phyloP scores from a whole-genome alignment of 1,140 invertebrate species.

The Pogonognathellus flavescens region DNA sequence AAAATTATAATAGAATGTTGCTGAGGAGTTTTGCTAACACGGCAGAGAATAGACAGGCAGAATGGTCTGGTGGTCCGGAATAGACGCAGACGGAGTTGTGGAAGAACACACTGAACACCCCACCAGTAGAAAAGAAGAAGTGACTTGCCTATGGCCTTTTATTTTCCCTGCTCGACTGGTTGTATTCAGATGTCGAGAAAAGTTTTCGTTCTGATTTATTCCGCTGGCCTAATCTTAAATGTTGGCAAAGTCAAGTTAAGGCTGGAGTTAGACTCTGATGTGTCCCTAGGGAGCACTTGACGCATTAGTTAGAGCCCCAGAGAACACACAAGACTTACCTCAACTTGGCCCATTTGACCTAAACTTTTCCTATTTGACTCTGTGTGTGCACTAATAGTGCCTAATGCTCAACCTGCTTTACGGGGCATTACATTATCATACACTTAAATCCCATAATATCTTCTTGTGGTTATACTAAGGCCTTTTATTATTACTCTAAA shows the following conservation, averaged over 20 bases:
- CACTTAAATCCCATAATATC: too few relatives aligned
- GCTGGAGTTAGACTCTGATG: constrained; percentile 33
- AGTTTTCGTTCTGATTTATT: constrained; percentile 47
- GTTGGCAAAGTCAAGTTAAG: constrained; percentile 46
- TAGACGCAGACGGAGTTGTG: too few relatives aligned
- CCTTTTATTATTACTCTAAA: too few relatives aligned
- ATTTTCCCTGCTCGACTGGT: constrained; percentile 16
- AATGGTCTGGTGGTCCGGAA: too few relatives aligned
- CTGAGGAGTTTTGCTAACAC: too few relatives aligned
- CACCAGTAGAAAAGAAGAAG: not conserved
- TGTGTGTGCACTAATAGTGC: constrained; percentile 1
- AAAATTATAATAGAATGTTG: too few relatives aligned
- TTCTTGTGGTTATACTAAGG: too few relatives aligned
- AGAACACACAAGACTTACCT: constrained; percentile 42
- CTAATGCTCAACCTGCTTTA: not conserved
- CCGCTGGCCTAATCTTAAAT: constrained; percentile 37
- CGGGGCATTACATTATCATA: too few relatives aligned
- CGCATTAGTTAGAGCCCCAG: constrained; percentile 34
- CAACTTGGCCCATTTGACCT: constrained; percentile 33
- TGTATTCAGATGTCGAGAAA: constrained; percentile 9
- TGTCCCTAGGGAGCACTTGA: constrained; percentile 48
- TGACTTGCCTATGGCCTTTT: constrained; percentile 21
- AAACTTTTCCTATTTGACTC: constrained; percentile 47
- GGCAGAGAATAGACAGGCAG: too few relatives aligned
- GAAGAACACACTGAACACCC: too few relatives aligned